Percentiles rank a stretch among this genome's conserved stretches.
Evolutionary conservation across 1,140 invertebrate genomes (phyloP).

Genomic region (Psix sp.): DNA sequence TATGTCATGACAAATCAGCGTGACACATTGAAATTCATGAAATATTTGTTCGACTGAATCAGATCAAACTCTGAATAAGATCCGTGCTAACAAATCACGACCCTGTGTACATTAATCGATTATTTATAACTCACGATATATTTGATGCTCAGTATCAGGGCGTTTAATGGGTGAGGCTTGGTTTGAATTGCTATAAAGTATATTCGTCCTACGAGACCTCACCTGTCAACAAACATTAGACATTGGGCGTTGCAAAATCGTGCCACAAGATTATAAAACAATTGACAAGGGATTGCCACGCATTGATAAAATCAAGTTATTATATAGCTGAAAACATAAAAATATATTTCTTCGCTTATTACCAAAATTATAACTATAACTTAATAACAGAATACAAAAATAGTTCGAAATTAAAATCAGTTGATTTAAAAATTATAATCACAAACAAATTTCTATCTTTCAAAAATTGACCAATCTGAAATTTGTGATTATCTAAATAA

Average conservation of each 20-base stretch:
- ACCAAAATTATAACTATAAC: too few species aligned
- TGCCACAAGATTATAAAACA: conserved; percentile 47
- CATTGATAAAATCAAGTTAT: conserved; percentile 44
- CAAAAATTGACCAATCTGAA: too few species aligned
- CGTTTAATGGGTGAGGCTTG: conserved; percentile 70
- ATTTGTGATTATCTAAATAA: too few species aligned
- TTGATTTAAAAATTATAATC: too few species aligned
- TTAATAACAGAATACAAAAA: too few species aligned
- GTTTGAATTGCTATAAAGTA: conserved; percentile 70
- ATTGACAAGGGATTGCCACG: conserved; percentile 53
- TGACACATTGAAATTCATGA: too few species aligned
- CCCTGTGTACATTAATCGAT: conserved; percentile 36
- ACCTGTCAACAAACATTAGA: conserved; percentile 69
- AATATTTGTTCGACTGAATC: conserved; percentile 3
- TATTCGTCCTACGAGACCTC: conserved; percentile 73
- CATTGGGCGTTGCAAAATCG: conserved; percentile 67
- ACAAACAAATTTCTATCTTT: too few species aligned
- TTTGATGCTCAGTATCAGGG: conserved; percentile 62
- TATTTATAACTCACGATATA: conserved; percentile 47
- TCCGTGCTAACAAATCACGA: conserved; percentile 27
- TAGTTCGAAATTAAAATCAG: conserved; percentile 10
- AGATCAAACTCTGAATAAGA: conserved; percentile 33
- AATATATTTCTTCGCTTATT: neutral
- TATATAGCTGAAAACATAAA: conserved; percentile 26
- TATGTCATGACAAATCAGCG: too few species aligned